Percentiles rank a stretch among this genome's conserved stretches.
Evolutionary conservation across 2,888 invertebrate species (phyloP).

Genomic region (Leptopilina drosophilae): DNA sequence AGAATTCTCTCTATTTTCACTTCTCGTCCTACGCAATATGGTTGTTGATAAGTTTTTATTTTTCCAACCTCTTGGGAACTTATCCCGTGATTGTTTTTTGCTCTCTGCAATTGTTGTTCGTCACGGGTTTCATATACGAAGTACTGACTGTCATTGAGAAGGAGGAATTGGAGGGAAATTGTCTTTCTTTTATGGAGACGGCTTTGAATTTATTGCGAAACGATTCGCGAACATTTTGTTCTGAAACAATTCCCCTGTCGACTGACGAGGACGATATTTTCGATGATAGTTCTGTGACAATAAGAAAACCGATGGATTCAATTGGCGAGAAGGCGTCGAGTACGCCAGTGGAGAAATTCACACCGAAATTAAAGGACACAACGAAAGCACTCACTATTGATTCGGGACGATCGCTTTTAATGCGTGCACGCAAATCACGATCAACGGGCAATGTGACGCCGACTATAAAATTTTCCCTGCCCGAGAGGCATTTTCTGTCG

Average conservation of each 20-base stretch:
- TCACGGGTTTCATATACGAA: conserved; percentile 83
- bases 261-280: conserved; percentile 32
- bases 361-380: conserved; percentile 54
- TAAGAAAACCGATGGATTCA: conserved; percentile 28
- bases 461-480: conserved; percentile 49
- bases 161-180: conserved; percentile 77
- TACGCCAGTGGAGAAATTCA: conserved; percentile 44
- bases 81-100: conserved; percentile 88
- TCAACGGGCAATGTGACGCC: conserved; percentile 48
- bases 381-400: conserved; percentile 70
- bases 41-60: conserved; percentile 86
- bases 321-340: conserved; percentile 32
- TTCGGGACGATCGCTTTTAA: conserved; percentile 57
- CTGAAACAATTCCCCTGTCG: conserved; percentile 42
- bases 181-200: conserved; percentile 68
- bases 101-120: conserved; percentile 82
- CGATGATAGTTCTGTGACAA: conserved; percentile 2
- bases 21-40: conserved; percentile 86
- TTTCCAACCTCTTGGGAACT: conserved; percentile 86
- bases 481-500: conserved; percentile 69
- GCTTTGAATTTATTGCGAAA: conserved; percentile 42
- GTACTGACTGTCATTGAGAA: conserved; percentile 79
- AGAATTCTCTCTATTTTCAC: conserved; percentile 83
- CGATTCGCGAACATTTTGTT: conserved; percentile 37
- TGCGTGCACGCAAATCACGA: conserved; percentile 47